Percentiles rank a stretch among this genome's conserved stretches.
Conservation (phyloP, 2,113 vertebrate genomes). For the Lagopus leucura region DNA sequence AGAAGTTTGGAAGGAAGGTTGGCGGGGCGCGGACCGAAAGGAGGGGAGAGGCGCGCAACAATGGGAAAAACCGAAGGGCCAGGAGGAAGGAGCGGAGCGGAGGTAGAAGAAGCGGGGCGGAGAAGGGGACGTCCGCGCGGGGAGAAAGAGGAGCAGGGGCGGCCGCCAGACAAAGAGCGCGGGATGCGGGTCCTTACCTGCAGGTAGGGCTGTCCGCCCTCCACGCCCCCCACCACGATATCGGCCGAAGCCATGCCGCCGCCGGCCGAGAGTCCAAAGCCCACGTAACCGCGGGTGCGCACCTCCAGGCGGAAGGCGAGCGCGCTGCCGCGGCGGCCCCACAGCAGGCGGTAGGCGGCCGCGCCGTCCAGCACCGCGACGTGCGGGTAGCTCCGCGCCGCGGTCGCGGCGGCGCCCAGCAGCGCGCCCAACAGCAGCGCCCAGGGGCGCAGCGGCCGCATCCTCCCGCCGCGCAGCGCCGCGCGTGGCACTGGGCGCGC, state of each 20-base stretch:
- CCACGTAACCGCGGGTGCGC: slow-evolving; percentile 85
- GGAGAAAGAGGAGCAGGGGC: neutral
- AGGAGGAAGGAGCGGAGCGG: no score
- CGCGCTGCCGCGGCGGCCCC: slow-evolving; percentile 74
- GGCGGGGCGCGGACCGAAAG: neutral
- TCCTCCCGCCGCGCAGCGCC: no score
- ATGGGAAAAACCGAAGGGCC: no score
- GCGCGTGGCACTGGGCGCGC: no score
- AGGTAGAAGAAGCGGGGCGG: neutral
- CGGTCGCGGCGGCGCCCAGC: no score
- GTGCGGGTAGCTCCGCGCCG: neutral
- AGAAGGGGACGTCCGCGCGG: neutral
- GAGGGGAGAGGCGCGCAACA: no score
- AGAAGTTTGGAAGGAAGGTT: neutral
- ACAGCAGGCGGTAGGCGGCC: slow-evolving; percentile 79
- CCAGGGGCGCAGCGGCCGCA: no score
- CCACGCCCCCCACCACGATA: slow-evolving; percentile 86
- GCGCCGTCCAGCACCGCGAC: slow-evolving; percentile 76
- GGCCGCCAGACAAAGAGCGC: no score
- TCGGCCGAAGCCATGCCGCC: slow-evolving; percentile 86
- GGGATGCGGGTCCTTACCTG: slow-evolving; percentile 75
- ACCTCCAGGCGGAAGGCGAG: slow-evolving; percentile 84
- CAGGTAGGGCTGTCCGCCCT: slow-evolving; percentile 83
- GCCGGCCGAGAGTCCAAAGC: slow-evolving; percentile 86
- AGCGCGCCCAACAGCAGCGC: no score